Percentiles rank a stretch among this genome's conserved stretches.
phyloP scores from a whole-genome alignment of 2,888 invertebrate species.

The Chrysina gloriosa region DNA sequence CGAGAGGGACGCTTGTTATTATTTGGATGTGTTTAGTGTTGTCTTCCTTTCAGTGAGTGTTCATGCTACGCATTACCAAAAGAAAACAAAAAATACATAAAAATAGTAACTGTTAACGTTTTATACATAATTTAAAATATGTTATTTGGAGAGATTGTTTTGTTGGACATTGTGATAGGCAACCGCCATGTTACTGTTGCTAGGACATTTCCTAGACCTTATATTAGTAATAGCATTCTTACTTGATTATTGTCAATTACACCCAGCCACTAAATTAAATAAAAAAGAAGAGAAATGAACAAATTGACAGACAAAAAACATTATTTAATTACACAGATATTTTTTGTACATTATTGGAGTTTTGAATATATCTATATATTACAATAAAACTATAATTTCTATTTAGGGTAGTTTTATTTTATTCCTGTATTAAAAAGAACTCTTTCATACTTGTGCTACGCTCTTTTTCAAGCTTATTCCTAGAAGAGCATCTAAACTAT shows the following conservation, averaged over 20 bases:
- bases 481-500: no score
- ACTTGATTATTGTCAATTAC: slow-evolving; percentile 67
- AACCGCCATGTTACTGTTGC: slow-evolving; percentile 66
- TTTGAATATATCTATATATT: slow-evolving; percentile 74
- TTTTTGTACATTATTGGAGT: slow-evolving; percentile 80
- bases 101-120: slow-evolving; percentile 67
- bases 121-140: slow-evolving; percentile 67
- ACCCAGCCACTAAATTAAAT: slow-evolving; percentile 63
- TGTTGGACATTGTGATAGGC: slow-evolving; percentile 68
- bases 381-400: slow-evolving; percentile 62
- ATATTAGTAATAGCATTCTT: slow-evolving; percentile 64
- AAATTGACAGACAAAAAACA: slow-evolving; percentile 71
- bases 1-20: slow-evolving; percentile 49
- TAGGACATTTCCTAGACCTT: slow-evolving; percentile 64
- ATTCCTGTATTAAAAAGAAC: background rate
- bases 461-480: no score
- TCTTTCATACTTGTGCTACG: no score
- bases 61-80: slow-evolving; percentile 66
- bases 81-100: slow-evolving; percentile 59
- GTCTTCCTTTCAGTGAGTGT: slow-evolving; percentile 65
- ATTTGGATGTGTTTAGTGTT: slow-evolving; percentile 63
- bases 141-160: slow-evolving; percentile 66
- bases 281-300: slow-evolving; percentile 57
- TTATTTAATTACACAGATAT: slow-evolving; percentile 75
- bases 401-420: slow-evolving; percentile 41